Percentiles rank a stretch among this genome's conserved stretches.
phyloP scores from a whole-genome alignment of 2,113 vertebrate genomes.

The Mus spicilegus region DNA sequence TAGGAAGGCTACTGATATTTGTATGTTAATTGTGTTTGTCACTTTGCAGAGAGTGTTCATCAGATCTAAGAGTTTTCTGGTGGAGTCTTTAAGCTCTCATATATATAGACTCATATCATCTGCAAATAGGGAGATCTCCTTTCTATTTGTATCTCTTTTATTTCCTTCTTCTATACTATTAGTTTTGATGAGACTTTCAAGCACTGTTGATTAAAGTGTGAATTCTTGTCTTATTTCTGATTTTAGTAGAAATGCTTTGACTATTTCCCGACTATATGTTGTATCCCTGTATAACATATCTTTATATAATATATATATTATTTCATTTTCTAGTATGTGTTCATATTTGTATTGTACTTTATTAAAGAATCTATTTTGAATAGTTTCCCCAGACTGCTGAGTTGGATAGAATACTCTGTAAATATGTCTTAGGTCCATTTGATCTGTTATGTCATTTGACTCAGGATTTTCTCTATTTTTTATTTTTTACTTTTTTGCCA shows the following conservation, averaged over 20 bases:
- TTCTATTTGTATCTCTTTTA: not conserved
- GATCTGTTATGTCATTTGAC: not conserved
- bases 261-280: not conserved
- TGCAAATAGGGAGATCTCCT: not conserved
- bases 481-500: not conserved
- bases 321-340: not conserved
- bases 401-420: not conserved
- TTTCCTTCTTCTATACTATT: not conserved
- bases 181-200: not conserved
- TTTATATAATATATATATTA: not conserved
- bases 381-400: not conserved
- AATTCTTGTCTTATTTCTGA: not conserved
- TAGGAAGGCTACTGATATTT: not conserved
- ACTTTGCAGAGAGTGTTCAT: not conserved
- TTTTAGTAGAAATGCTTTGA: not conserved
- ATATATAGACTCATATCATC: not conserved
- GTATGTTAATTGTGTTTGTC: not conserved
- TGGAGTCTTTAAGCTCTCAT: not conserved
- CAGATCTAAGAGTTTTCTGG: not conserved
- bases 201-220: not conserved
- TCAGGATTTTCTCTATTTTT: not conserved
- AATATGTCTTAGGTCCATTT: not conserved
- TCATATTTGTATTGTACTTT: not conserved
- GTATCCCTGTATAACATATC: not conserved
- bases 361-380: not conserved